Conservation (phyloP, 2,113 vertebrate species). For the Cyanoliseus patagonus region DNA sequence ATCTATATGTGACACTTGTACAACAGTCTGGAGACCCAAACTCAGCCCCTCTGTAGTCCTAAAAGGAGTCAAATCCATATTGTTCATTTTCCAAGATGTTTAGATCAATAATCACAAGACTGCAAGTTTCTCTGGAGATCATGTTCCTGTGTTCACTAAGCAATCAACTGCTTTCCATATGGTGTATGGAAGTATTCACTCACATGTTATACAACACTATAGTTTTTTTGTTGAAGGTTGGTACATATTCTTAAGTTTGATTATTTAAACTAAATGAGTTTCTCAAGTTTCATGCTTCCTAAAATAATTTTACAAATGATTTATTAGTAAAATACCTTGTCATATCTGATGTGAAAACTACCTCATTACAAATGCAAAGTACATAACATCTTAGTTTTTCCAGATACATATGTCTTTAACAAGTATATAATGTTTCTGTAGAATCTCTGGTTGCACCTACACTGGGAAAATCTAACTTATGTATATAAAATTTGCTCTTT, state of each 20-base stretch:
- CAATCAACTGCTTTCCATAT: not conserved
- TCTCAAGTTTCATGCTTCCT: not conserved
- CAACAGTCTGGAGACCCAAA: not conserved
- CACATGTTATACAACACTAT: not conserved
- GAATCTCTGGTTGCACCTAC: not conserved
- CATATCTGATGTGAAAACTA: not conserved
- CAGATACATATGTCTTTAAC: not conserved
- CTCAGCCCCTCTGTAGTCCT: not conserved
- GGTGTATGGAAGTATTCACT: not conserved
- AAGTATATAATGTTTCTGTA: not conserved
- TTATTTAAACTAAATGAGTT: not conserved
- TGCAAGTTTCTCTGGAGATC: not conserved
- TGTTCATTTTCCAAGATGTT: not conserved
- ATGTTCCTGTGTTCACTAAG: not conserved
- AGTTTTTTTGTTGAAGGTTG: not conserved
- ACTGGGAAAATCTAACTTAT: not conserved
- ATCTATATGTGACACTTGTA: not conserved
- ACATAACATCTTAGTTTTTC: not conserved
- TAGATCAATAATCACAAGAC: not conserved
- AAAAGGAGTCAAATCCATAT: not conserved
- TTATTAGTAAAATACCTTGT: not conserved
- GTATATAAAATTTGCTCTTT: not conserved
- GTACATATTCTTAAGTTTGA: not conserved
- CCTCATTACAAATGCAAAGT: not conserved
- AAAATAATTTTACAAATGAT: not conserved